Evolutionary conservation across 2,888 invertebrate species (phyloP), one percentile per base, ranked within the genome.

Genomic region (Leptinotarsa peninsularis): DNA sequence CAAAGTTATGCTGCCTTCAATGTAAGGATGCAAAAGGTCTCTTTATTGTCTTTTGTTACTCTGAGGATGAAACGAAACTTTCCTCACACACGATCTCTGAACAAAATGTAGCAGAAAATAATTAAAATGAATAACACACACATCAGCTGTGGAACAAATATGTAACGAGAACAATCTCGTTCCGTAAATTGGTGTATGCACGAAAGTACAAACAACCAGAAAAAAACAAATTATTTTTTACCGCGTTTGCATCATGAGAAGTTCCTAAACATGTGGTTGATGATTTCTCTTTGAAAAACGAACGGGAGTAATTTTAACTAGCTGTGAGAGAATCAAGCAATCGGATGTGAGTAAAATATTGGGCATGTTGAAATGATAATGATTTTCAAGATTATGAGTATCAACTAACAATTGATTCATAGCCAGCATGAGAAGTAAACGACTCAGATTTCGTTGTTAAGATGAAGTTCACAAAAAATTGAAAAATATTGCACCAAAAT

Each of bases 101-200:
- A 27, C 4, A 33, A 0, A 43, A 10, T 5, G 3, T 33, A 33
- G 43, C 33, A n/a, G 63, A 33, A 63, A 63, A 43, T 63, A 43
- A 63, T 43, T 43, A 43, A 63, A 63, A 63, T 10, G 17, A 43
- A 33, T 63, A 63, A 43, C 10, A 33, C 10, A 33, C n/a, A 43
- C 43, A 43, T 63, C 58, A 58, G 58, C 18, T 43, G 63, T 63
- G 63, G n/a, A 63, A 17, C 43, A 43, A 27, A 33, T 33, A 33
- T 7, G n/a, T 43, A 63, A 63, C n/a, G 21, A 60, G 21, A 27
- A 23, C 23, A 14, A 18, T 15, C 4, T 33, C 43, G 43, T 33
- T 43, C 33, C 63, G 58, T 63, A 33, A 63, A 63, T 63, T 63
- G 33, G 63, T 33, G 63, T 17, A 43, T 33, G 43, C 33, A 63